Conservation (phyloP, 1,140 invertebrate genomes). For the Conus betulinus region DNA sequence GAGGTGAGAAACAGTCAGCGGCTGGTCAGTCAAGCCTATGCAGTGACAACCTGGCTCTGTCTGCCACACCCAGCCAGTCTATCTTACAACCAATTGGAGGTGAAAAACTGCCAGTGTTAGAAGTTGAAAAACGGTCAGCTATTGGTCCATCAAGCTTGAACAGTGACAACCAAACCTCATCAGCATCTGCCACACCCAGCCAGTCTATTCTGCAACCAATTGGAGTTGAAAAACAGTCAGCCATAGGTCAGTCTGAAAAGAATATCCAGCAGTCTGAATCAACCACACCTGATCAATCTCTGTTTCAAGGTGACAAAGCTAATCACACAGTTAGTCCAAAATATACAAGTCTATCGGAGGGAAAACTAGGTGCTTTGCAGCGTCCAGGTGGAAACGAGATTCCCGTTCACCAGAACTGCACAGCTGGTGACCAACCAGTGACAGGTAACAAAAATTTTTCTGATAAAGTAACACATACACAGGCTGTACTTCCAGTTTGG, state of each 20-base stretch:
- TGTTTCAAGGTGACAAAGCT: not conserved
- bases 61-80: conserved; percentile 20
- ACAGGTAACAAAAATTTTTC: not conserved
- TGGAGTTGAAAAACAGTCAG: not conserved
- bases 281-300: not conserved
- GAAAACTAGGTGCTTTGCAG: not conserved
- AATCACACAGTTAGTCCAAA: not conserved
- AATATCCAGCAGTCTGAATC: not conserved
- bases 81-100: not conserved
- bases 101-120: no score
- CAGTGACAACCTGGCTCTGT: not conserved
- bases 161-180: conserved; percentile 5
- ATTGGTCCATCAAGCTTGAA: not conserved
- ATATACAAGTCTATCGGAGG: not conserved
- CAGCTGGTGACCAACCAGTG: not conserved
- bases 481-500: not conserved
- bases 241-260: not conserved
- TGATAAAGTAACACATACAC: not conserved
- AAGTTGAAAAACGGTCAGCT: not conserved
- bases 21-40: not conserved
- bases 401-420: not conserved
- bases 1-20: not conserved
- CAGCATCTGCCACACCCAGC: not conserved
- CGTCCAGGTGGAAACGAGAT: not conserved
- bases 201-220: conserved; percentile 26